Base-by-base conservation (phyloP, 2,888 invertebrate species). In the Camptogramma bilineatum region DNA sequence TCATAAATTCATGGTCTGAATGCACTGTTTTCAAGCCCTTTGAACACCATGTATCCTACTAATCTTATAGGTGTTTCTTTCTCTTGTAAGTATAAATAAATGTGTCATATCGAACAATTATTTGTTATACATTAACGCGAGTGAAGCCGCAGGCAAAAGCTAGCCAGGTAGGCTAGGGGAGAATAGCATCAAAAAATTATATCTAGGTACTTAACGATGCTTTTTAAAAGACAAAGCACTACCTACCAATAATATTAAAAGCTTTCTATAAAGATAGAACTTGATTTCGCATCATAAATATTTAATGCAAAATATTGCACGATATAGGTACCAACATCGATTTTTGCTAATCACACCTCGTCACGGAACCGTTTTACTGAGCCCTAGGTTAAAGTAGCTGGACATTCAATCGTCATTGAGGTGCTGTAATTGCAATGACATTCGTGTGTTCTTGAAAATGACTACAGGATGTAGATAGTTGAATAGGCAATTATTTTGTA, bases 361-460 rank as follows among this genome's bases (percentile, higher is more conserved):
- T 80, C 87, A 87, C 85, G 87, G 74, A 79, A 79, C 74, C 67
- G 69, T 72, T 74, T 72, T 73, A 66, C 74, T 52, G 24, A 54
- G 73, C 69, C 55, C 34, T 39, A 0, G 28, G 28, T 28, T n/a
- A n/a, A 28, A 28, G 28, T 28, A 28, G 34, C 2, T 39, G 34
- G 34, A 39, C 34, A 57, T 53, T 62, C 51, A 53, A 59, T 64
- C 19, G 54, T 51, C 44, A 53, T 63, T 64, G 50, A 59, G 44
- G 19, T 21, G 28, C 4, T 16, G 42, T 44, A 31, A 13, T 28
- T n/a, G 50, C 16, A 28, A 42, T 31, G 61, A 19, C 47, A 53
- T 21, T 28, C 28, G 28, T 24, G 46, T 60, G 52, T 16, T 42
- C 48, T 24, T 53, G 39, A 53, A 48, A 53, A 48, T 13, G 2